Conservation (phyloP, 1,140 invertebrate genomes). For the Megalopta genalis region DNA sequence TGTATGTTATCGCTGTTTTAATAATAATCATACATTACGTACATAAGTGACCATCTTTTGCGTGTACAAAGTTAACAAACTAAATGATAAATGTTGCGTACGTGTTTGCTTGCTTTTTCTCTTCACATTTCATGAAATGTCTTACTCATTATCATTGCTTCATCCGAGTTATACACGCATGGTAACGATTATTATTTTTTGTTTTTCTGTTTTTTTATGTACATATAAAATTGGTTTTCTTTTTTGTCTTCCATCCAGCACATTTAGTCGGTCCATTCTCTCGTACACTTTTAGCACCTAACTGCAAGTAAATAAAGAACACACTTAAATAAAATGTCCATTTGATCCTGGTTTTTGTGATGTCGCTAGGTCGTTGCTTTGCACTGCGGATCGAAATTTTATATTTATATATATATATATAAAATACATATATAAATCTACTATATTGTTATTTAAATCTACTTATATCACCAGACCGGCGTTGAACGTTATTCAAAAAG, state of each 20-base stretch:
- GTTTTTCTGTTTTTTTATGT: constrained; percentile 58
- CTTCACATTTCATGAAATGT: constrained; percentile 17
- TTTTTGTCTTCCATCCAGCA: constrained; percentile 56
- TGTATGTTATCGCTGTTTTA: background rate
- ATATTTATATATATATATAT: background rate
- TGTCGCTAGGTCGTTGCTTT: constrained; percentile 11
- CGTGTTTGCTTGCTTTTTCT: constrained; percentile 17
- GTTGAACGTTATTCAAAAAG: background rate
- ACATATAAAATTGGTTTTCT: constrained; percentile 68
- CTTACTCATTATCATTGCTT: constrained; percentile 31
- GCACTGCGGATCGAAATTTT: background rate
- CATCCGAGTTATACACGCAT: constrained; percentile 35
- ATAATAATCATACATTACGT: constrained; percentile 14
- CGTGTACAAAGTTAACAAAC: constrained; percentile 34
- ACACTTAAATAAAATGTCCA: constrained; percentile 42
- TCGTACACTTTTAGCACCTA: constrained; percentile 68
- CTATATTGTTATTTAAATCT: background rate
- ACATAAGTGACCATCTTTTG: constrained; percentile 1
- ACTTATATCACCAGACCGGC: background rate
- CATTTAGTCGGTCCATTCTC: constrained; percentile 61
- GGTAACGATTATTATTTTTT: constrained; percentile 44
- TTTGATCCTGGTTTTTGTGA: background rate
- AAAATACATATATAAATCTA: background rate
- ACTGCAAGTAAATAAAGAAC: constrained; percentile 67
- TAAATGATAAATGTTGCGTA: constrained; percentile 21